phyloP scores from a whole-genome alignment of 2,888 invertebrate species.

The Alloplasta piceator region DNA sequence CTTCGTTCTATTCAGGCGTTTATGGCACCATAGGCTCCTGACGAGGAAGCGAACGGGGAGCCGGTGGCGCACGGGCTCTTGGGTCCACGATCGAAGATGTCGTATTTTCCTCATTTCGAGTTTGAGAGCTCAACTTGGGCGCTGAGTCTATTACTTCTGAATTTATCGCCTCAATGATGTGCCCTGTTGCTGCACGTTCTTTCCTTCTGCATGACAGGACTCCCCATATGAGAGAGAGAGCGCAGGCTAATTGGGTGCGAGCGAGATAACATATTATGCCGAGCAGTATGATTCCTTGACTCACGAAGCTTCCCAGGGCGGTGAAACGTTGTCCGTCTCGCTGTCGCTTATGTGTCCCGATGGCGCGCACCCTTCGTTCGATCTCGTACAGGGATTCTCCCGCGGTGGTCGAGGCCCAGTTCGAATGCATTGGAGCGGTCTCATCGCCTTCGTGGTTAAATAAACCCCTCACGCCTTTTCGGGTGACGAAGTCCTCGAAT shows the following conservation, averaged over 20 bases:
- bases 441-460: neutral
- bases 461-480: neutral
- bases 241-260: neutral
- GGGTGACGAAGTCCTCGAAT: too few species aligned
- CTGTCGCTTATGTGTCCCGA: too few species aligned
- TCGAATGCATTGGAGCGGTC: neutral
- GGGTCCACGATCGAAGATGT: neutral
- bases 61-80: neutral
- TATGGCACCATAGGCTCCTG: too few species aligned
- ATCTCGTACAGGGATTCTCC: constrained; percentile 1
- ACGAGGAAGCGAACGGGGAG: neutral
- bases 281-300: too few species aligned
- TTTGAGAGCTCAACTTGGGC: neutral
- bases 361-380: neutral
- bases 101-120: neutral
- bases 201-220: neutral
- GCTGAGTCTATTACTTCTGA: neutral
- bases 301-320: too few species aligned
- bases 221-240: neutral
- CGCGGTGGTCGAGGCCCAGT: neutral
- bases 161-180: neutral
- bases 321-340: too few species aligned
- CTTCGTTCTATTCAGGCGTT: too few species aligned
- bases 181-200: neutral
- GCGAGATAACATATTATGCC: too few species aligned